Evolutionary conservation across 2,113 vertebrate genomes (phyloP), one percentile per base, ranked within the genome.

Genomic region (Neogobius melanostomus): DNA sequence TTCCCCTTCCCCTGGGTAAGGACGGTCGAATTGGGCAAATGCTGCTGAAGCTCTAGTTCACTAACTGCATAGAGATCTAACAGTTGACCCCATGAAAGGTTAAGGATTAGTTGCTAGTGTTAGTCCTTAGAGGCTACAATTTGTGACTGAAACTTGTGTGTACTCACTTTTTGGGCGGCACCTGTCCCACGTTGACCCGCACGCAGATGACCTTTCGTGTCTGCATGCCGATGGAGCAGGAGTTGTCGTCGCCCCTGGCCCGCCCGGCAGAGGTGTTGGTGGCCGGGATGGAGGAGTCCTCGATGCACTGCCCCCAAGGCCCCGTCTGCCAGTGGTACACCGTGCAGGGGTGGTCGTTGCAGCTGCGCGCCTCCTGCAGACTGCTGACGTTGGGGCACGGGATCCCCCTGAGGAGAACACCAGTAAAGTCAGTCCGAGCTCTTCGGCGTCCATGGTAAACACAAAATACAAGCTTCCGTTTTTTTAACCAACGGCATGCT

Each of bases 241-340:
- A 94, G 11, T 92, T 86, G 17, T 96, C 94, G 1, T 93, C 91
- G 0, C 94, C 92, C 75, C 94, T 81, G 0, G 74, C 54, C 11
- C 75, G 51, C 4, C 72, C 70, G 46, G 88, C 66, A 11, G 95
- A 95, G 11, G 93, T 88, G 85, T 99, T 99, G 89, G 94, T 92
- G 53, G 93, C 84, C 0, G 94, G 95, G 45, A 95, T 92, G 15
- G 97, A 96, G 0, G 93, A 91, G 85, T 99, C 98, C 81, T 99
- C 98, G 5, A 95, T 95, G 91, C 98, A 99, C 78, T 94, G 97
- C 10, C 97, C 98, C 97, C 97, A 99, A 0, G 92, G 76, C 11
- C 97, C 95, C 0, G 96, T 97, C 86, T 99, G 98, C 98, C 98
- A 99, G 73, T 99, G 97, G 88, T 98, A 98, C 54, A 99, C 96